These are phyloP conservation scores for Zelostemma sp. DNA, from an alignment of 1,140 invertebrate species.

Conservation along the genomic window DNA sequence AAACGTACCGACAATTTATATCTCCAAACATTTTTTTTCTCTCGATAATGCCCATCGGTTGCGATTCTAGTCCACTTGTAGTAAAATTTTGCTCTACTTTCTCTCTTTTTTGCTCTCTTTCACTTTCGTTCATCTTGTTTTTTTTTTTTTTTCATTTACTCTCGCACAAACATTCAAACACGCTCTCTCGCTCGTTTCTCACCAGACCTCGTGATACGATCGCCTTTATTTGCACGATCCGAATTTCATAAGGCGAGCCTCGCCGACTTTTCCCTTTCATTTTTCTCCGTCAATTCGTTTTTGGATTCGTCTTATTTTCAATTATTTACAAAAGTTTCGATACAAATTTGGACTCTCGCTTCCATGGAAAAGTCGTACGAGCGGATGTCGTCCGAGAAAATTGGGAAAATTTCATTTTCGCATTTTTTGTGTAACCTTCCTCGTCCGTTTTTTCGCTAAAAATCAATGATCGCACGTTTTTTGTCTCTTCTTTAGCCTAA, in stretches of 20 bases:
- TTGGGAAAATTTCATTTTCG: conserved; percentile 36
- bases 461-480: conserved; percentile 21
- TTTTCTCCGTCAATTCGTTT: background rate
- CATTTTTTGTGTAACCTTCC: conserved; percentile 40
- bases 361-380: conserved; percentile 42
- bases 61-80: conserved; percentile 71
- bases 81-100: conserved; percentile 64
- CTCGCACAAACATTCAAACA: conserved; percentile 21
- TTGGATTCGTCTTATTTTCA: no score
- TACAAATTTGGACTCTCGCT: conserved; percentile 8
- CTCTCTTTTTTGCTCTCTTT: conserved; percentile 25
- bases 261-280: conserved; percentile 40
- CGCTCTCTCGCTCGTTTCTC: conserved; percentile 24
- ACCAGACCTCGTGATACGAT: conserved; percentile 42
- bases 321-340: conserved; percentile 46
- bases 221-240: conserved; percentile 52
- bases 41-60: conserved; percentile 71
- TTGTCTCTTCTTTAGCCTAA: conserved; percentile 36
- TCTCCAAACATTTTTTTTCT: conserved; percentile 51
- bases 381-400: conserved; percentile 38
- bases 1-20: conserved; percentile 68
- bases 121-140: no score
- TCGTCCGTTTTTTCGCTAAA: conserved; percentile 30
- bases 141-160: conserved; percentile 17
- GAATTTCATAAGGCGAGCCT: conserved; percentile 56